These are phyloP conservation scores for Calcarius lapponicus DNA, from an alignment of 2,797 vertebrate species.

Conservation along the genomic window DNA sequence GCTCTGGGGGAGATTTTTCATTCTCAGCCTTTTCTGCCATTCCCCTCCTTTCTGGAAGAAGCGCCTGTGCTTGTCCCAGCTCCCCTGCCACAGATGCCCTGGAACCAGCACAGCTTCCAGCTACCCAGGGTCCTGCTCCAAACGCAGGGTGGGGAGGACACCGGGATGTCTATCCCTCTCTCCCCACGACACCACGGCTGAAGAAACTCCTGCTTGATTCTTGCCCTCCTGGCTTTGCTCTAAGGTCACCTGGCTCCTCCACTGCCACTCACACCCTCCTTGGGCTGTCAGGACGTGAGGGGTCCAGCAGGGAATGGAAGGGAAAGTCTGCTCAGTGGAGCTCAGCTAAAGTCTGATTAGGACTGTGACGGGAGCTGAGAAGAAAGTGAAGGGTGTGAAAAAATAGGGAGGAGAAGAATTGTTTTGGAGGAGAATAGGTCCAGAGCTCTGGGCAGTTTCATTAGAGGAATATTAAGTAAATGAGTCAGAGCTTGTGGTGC, in stretches of 20 bases:
- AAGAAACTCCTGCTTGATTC: neutral
- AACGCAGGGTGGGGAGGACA: neutral
- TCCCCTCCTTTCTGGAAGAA: neutral
- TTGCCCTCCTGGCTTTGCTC: neutral
- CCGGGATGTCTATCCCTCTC: rapidly evolving
- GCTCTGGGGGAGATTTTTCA: neutral
- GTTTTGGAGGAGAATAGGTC: slow-evolving; percentile 57
- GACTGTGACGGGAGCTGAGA: neutral
- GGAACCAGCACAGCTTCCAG: neutral
- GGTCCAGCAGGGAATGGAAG: neutral
- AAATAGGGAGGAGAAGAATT: slow-evolving; percentile 42
- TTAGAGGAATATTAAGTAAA: slow-evolving; percentile 67
- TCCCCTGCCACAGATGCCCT: neutral
- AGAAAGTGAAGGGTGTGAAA: slow-evolving; percentile 44
- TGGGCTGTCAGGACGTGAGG: neutral
- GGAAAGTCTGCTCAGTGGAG: neutral
- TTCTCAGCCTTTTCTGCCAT: neutral
- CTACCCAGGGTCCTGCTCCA: neutral
- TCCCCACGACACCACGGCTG: rapidly evolving
- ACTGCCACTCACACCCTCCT: neutral
- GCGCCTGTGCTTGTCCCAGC: neutral
- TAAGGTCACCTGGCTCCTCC: neutral
- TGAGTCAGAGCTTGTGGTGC: slow-evolving; percentile 62
- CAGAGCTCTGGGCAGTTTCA: slow-evolving; percentile 61
- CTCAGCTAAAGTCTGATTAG: neutral